These are phyloP conservation scores for Probosciger aterrimus DNA, from an alignment of 2,113 vertebrate species.

Conservation along the genomic window DNA sequence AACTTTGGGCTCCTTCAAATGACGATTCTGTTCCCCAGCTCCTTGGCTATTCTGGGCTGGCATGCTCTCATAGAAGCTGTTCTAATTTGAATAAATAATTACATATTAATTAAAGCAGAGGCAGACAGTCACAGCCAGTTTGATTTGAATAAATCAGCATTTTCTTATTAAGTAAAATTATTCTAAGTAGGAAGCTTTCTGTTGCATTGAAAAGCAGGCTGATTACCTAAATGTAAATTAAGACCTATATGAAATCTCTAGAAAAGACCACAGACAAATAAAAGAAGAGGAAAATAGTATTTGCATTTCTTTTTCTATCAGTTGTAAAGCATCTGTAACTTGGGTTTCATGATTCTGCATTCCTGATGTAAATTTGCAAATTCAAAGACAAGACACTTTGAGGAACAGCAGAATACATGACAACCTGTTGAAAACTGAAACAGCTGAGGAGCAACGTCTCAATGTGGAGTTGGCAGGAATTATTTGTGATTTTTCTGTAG, in stretches of 20 bases:
- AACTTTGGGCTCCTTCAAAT: not conserved
- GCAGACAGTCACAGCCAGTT: not conserved
- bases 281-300: not conserved
- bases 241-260: not conserved
- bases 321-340: not conserved
- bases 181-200: not conserved
- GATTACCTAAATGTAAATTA: not conserved
- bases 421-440: not conserved
- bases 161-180: not conserved
- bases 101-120: conserved; percentile 30
- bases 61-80: not conserved
- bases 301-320: not conserved
- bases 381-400: not conserved
- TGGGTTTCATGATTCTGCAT: not conserved
- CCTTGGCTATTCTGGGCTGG: not conserved
- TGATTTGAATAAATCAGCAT: not conserved
- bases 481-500: not conserved
- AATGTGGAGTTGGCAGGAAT: not conserved
- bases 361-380: not conserved
- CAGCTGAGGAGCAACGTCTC: not conserved
- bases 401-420: not conserved
- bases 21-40: not conserved
- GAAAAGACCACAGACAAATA: not conserved
- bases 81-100: conserved; percentile 20
- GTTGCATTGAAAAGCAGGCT: not conserved